A percentile compares a stretch with the other conserved stretches of the same genome.
Conservation (phyloP, 2,888 invertebrate species). For the Drosophila atroscutellata region DNA sequence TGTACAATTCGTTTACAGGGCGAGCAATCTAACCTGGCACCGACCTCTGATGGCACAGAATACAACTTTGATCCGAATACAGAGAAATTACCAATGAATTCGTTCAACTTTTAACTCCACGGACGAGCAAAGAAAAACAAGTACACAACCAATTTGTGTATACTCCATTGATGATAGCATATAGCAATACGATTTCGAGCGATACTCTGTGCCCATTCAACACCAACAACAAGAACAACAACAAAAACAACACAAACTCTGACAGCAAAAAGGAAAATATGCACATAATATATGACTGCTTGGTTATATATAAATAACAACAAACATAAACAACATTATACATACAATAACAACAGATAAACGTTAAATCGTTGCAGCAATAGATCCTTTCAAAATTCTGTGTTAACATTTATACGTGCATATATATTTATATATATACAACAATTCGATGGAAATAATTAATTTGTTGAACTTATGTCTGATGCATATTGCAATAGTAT, state of each 20-base stretch:
- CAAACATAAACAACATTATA: slow-evolving; percentile 19
- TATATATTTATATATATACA: not conserved
- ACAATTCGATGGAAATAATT: slow-evolving; percentile 6
- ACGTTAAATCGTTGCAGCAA: slow-evolving; percentile 36
- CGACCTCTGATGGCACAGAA: slow-evolving; percentile 90
- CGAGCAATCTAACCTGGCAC: slow-evolving; percentile 87
- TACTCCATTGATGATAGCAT: slow-evolving; percentile 46
- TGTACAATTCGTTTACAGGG: slow-evolving; percentile 57
- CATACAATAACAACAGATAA: slow-evolving; percentile 12
- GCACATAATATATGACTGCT: slow-evolving; percentile 56
- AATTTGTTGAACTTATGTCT: slow-evolving; percentile 23
- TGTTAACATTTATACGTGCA: slow-evolving; percentile 50
- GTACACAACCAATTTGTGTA: slow-evolving; percentile 39
- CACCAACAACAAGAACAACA: slow-evolving; percentile 13
- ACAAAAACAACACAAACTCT: slow-evolving; percentile 16
- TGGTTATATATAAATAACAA: slow-evolving; percentile 47
- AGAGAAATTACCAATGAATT: slow-evolving; percentile 83
- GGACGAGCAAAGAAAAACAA: slow-evolving; percentile 21
- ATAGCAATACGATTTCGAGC: slow-evolving; percentile 57
- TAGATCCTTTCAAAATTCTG: slow-evolving; percentile 46
- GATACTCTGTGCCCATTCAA: slow-evolving; percentile 62
- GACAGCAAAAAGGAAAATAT: slow-evolving; percentile 35
- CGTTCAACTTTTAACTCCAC: slow-evolving; percentile 82
- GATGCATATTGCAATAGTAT: slow-evolving; percentile 37
- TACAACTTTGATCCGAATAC: slow-evolving; percentile 95